Base-by-base conservation (phyloP, 2,797 vertebrate species). In the Pterois miles region DNA sequence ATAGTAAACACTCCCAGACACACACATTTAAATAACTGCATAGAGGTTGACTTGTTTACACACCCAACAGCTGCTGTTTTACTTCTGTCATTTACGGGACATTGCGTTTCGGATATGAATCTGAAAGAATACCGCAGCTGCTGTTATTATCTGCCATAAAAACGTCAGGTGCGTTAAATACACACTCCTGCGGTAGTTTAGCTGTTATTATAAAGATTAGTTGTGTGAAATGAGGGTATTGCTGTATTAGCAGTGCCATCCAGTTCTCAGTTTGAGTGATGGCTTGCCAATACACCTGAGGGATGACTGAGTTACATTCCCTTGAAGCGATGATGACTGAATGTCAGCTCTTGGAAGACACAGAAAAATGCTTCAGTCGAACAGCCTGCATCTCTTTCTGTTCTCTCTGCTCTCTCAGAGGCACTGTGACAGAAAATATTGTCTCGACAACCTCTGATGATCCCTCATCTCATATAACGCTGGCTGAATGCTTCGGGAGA, bases 241-340 rank as follows among this genome's bases (percentile, higher is more conserved):
- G 78, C 67, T 50, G 76, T 82, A 81, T 85, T 86, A 88, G 67
- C 22, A 56, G 71, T 87, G 80, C 80, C 76, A 80, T 83, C 73
- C 83, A 81, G 65, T 85, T 86, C 74, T 83, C 56, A 25, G 65
- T 67, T 78, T 91, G 90, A 92, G 83, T 90, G 89, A 91, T 90
- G 16, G 83, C 79, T 85, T 80, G 84, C 91, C 88, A 84, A 60
- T 73, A 81, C 76, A 88, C 88, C 90, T 76, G 71, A 69, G 89
- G 84, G 85, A 84, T 76, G 87, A 84, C 76, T 74, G 85, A 88
- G 87, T 75, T 88, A 81, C 81, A 69, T 83, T 86, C 80, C 82
- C 84, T 90, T 91, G 86, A 91, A 90, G 88, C 34, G 31, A 68
- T 78, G 83, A 87, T 84, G 84, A 86, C 81, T 84, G 88, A 56